Conservation (phyloP, 1,140 invertebrate species). For the Tetragonula clypearis region DNA sequence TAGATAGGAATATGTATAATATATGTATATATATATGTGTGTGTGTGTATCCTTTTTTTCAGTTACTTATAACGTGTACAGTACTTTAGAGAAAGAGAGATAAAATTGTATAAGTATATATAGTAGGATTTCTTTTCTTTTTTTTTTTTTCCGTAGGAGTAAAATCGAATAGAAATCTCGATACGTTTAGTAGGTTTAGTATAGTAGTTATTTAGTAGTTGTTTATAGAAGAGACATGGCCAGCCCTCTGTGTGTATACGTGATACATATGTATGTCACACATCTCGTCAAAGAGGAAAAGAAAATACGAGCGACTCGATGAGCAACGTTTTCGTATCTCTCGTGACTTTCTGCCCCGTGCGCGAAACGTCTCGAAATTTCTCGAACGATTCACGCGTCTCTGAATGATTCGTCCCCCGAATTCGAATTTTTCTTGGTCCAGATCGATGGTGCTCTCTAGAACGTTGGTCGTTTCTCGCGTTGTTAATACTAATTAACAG, state of each 20-base stretch:
- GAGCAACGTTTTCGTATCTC: not conserved
- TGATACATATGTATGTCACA: too few species aligned
- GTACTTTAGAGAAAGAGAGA: slow-evolving; percentile 39
- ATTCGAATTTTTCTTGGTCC: slow-evolving; percentile 32
- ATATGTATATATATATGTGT: not conserved
- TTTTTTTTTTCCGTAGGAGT: not conserved
- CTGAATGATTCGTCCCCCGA: not conserved
- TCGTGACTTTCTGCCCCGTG: not conserved
- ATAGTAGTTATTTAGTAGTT: slow-evolving; percentile 32
- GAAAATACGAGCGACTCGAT: not conserved
- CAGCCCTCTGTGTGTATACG: slow-evolving; percentile 31
- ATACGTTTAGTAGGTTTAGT: slow-evolving; percentile 10
- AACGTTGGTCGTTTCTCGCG: slow-evolving; percentile 57
- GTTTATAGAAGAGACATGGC: slow-evolving; percentile 19
- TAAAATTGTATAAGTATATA: slow-evolving; percentile 21
- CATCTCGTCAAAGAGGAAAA: not conserved
- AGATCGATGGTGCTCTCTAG: slow-evolving; percentile 18
- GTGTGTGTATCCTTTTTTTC: not conserved
- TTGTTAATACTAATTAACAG: slow-evolving; percentile 4
- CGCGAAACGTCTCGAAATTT: not conserved
- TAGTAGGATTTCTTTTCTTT: not conserved
- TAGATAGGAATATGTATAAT: slow-evolving; percentile 16
- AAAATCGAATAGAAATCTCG: slow-evolving; percentile 54
- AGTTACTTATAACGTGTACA: slow-evolving; percentile 22
- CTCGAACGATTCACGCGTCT: slow-evolving; percentile 14